These are phyloP conservation scores for Anthoscopus minutus DNA, from an alignment of 2,113 vertebrate species.

Conservation along the genomic window DNA sequence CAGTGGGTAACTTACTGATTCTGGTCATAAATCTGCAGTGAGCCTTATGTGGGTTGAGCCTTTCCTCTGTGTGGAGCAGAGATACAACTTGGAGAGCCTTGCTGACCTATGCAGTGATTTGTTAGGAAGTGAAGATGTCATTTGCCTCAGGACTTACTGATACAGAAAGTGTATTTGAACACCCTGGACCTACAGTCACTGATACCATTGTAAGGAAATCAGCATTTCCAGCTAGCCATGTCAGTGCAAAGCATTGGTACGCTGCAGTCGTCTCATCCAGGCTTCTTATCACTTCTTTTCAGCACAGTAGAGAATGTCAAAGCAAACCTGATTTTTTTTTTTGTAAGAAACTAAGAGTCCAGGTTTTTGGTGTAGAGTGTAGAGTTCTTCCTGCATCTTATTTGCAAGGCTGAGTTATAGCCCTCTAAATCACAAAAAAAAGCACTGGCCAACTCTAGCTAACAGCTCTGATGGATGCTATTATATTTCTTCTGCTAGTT, in stretches of 20 bases:
- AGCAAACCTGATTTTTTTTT: background rate
- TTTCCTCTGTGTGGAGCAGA: background rate
- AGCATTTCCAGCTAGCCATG: background rate
- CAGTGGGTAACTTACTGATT: background rate
- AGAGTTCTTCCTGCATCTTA: background rate
- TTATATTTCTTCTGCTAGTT: constrained; percentile 38
- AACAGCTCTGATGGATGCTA: constrained; percentile 42
- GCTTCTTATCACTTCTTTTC: background rate
- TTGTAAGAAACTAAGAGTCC: background rate
- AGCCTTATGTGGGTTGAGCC: background rate
- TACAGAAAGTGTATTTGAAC: background rate
- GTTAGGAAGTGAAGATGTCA: background rate
- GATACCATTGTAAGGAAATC: background rate
- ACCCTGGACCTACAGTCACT: background rate
- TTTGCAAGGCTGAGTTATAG: constrained; percentile 34
- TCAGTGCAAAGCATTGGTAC: background rate
- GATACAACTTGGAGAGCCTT: background rate
- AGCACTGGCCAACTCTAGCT: constrained; percentile 18
- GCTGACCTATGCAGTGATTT: background rate
- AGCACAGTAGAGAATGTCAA: background rate
- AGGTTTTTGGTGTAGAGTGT: background rate
- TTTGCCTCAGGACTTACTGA: background rate
- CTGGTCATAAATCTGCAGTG: background rate
- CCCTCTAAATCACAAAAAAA: constrained; percentile 35
- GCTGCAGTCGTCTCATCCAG: background rate